phyloP scores from a whole-genome alignment of 2,888 invertebrate species.

The Protodeltote pygarga region DNA sequence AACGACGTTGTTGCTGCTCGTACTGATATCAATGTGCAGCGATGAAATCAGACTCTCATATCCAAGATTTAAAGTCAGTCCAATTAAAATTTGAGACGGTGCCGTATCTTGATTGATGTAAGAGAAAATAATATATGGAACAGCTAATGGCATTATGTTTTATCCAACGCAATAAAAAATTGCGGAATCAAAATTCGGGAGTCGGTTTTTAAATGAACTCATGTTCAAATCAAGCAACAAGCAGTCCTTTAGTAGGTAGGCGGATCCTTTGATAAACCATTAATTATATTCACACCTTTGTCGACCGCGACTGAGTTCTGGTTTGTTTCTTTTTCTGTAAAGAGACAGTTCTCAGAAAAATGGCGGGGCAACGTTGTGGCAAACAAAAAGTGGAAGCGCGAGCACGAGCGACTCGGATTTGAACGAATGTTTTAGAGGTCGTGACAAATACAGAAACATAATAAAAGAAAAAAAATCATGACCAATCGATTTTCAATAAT shows the following conservation, averaged over 20 bases:
- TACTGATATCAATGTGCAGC: conserved; percentile 42
- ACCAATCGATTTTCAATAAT: conserved; percentile 35
- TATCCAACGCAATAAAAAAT: conserved; percentile 34
- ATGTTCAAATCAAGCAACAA: conserved; percentile 62
- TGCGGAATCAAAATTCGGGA: conserved; percentile 43
- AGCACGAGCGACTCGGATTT: conserved; percentile 70
- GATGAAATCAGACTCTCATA: conserved; percentile 55
- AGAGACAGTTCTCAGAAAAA: conserved; percentile 78
- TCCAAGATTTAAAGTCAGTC: conserved; percentile 61
- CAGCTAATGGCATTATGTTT: conserved; percentile 46
- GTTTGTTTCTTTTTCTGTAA: conserved; percentile 59
- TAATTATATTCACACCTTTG: conserved; percentile 85
- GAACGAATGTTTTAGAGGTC: conserved; percentile 63
- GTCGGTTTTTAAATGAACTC: conserved; percentile 55
- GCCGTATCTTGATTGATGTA: conserved; percentile 62
- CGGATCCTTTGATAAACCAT: conserved; percentile 80
- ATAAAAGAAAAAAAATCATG: conserved; percentile 34
- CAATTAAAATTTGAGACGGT: conserved; percentile 61
- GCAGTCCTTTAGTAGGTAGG: conserved; percentile 56
- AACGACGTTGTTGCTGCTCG: conserved; percentile 49
- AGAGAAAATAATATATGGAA: conserved; percentile 51
- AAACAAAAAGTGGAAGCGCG: conserved; percentile 69
- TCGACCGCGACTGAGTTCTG: conserved; percentile 60
- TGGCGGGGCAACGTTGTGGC: conserved; percentile 60
- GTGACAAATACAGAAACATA: conserved; percentile 59